phyloP scores from a whole-genome alignment of 2,888 invertebrate species.

The Melipona bicolor region DNA sequence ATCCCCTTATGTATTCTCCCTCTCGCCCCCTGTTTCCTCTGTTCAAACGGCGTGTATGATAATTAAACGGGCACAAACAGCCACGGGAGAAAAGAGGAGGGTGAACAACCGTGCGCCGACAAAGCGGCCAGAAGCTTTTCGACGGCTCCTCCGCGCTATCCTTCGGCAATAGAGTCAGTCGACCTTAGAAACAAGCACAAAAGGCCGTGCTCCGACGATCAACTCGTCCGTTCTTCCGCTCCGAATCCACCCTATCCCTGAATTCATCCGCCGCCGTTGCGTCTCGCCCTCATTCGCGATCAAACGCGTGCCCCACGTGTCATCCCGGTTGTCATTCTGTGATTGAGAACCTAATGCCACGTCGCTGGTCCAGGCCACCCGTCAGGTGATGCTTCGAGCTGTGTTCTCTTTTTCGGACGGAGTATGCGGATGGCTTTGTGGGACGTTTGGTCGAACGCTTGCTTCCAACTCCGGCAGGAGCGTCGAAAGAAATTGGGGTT shows the following conservation, averaged over 20 bases:
- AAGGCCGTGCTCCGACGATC: slow-evolving; percentile 58
- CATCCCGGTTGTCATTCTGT: slow-evolving; percentile 24
- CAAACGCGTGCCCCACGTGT: slow-evolving; percentile 50
- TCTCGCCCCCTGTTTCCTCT: not conserved
- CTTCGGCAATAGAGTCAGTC: slow-evolving; percentile 69
- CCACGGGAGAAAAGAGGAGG: slow-evolving; percentile 24
- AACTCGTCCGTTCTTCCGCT: slow-evolving; percentile 54
- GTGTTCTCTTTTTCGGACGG: not conserved
- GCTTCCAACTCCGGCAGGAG: too few species aligned
- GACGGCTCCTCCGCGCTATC: slow-evolving; percentile 59
- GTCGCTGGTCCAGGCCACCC: slow-evolving; percentile 26
- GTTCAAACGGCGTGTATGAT: slow-evolving; percentile 46
- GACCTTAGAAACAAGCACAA: slow-evolving; percentile 67
- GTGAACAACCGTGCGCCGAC: slow-evolving; percentile 43
- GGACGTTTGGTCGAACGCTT: not conserved
- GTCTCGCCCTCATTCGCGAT: slow-evolving; percentile 31
- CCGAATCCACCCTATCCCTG: slow-evolving; percentile 15
- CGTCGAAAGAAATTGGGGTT: not conserved
- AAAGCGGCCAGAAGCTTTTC: slow-evolving; percentile 57
- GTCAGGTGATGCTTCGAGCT: slow-evolving; percentile 42
- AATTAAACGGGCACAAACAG: slow-evolving; percentile 64
- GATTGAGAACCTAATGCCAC: slow-evolving; percentile 32
- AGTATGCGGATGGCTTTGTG: slow-evolving; percentile 13
- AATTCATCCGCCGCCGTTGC: not conserved
- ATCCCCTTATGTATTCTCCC: not conserved